Base-by-base conservation (phyloP, 2,888 invertebrate species). In the Lymantria monacha region DNA sequence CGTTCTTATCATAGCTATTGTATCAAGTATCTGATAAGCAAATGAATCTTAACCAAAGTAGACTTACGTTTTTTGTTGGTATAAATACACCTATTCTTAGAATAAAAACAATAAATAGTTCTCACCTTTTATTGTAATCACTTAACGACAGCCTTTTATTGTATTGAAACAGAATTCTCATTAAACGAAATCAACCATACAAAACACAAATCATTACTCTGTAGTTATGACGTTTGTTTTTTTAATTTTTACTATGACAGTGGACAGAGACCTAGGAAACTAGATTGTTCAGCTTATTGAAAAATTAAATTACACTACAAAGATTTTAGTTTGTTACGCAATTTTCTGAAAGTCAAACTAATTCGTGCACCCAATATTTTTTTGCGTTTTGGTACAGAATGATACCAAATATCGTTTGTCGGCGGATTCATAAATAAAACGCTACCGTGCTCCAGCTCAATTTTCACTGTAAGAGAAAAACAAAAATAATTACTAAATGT, bases 321-420 rank as follows among this genome's bases (percentile, higher is more conserved):
- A 47, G 15, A 11, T 0, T 47, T 42, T 33, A 13, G 5, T 13
- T 50, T 7, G 12, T 47, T 14, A 12, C 68, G 63, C 79, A 89
- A 85, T 85, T 92, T 93, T 59, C 94, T 83, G 68, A 95, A 95
- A 7, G 94, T 95, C 58, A 95, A 87, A 81, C 95, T 95, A 43
- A 95, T 92, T 75, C 95, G 84, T 31, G 92, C 85, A 38, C 92
- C 92, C 15, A 71, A 53, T 12, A 92, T 79, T 53, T 80, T 91
- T 72, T 93, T 94, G 33, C 94, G 83, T 7, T 80, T 81, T 0
- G 95, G 95, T 54, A 95, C 76, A 7, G 94, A 93, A 76, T 95
- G 95, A 74, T 95, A 95, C 95, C 95, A 95, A 63, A 88, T 79
- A 48, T 90, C 85, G 68, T 95, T 95, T 1, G 95, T 95, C 0